These are phyloP conservation scores for Paguma larvata DNA, from an alignment of 2,797 vertebrate genomes.

Conservation along the genomic window DNA sequence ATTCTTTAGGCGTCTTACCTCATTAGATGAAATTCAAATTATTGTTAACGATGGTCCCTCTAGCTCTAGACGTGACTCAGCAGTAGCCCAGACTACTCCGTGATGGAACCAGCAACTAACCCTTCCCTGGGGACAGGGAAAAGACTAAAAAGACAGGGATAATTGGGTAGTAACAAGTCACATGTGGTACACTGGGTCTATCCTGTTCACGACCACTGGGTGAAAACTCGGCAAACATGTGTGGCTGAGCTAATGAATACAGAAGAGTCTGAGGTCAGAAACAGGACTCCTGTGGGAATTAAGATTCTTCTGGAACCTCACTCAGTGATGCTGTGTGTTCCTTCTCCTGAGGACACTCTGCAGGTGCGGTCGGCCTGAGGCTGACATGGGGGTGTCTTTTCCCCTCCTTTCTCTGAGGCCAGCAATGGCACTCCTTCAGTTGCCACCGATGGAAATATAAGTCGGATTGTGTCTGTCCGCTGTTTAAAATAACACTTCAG, in stretches of 20 bases:
- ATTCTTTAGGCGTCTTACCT: background rate
- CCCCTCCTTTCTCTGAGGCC: background rate
- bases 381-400: too few relatives aligned
- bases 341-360: too few relatives aligned
- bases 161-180: background rate
- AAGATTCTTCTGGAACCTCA: background rate
- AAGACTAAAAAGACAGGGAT: background rate
- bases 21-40: background rate
- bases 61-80: background rate
- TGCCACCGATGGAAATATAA: background rate
- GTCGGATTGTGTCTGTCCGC: background rate
- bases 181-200: background rate
- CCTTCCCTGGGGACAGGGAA: background rate
- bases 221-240: background rate
- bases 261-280: background rate
- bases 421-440: background rate
- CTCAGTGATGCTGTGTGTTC: background rate
- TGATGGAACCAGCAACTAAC: background rate
- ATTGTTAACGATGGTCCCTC: background rate
- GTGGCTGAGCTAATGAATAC: background rate
- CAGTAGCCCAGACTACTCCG: background rate
- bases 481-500: background rate
- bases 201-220: too few relatives aligned
- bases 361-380: background rate
- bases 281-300: background rate